Evolutionary conservation across 2,113 vertebrate genomes (phyloP), one percentile per base, ranked within the genome.

Genomic region (Carettochelys insculpta): DNA sequence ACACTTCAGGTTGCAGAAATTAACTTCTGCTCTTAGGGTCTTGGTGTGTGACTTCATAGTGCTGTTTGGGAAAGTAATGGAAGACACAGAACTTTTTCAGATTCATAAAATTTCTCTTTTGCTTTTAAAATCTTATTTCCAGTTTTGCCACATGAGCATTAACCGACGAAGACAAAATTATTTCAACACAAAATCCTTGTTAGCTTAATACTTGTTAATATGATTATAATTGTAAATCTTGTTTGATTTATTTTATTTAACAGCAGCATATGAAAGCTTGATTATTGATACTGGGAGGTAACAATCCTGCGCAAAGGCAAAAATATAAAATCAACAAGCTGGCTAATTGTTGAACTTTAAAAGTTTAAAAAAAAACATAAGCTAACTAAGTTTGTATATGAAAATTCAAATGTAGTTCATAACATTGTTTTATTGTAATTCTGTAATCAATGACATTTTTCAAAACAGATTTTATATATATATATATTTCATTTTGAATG

Each of bases 401-500:
- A 94, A 87, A 90, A 65, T 79, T 92, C 29, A 83, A 43, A 16
- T 48, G 47, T 71, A 8, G 92, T 95, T 93, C 93, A 6, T 52
- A 78, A 50, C 29, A 13, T 19, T 65, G 82, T 80, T 96, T 87
- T 27, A 22, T 68, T 79, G 27, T 54, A 83, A 48, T 92, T 84
- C 82, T 94, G 89, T 75, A 53, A 86, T 47, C 83, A n/a, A 43
- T 3, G 82, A 86, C 45, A 85, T 77, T 85, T 95, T 96, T 82
- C 73, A 84, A 96, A 86, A 91, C 80, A 84, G 95, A 91, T 95
- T 96, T 91, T 95, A 90, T 96, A 82, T 90, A 12, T 50, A n/a
- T n/a, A 89, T 83, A 92, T 85, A 90, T 87, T 96, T 65, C 97
- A 96, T 97, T 97, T 97, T 90, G 94, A 87, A 95, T 91, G 92